Conservation (phyloP, 2,797 vertebrate genomes). For the Nyctalus aviator region DNA sequence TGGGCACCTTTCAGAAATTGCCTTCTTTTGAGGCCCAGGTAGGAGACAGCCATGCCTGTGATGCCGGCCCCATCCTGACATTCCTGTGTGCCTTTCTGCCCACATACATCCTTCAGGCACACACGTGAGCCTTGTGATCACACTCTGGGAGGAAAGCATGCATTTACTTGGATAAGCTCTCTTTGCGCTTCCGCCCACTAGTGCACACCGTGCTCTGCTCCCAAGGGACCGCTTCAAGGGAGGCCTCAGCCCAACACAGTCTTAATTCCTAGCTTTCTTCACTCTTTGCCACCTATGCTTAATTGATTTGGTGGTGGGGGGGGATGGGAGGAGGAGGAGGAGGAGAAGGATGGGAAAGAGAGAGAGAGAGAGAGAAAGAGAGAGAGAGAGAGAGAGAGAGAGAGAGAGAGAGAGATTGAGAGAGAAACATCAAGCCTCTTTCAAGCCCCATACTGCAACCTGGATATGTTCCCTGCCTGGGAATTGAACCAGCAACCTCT, state of each 20-base stretch:
- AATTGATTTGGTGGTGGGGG: not conserved
- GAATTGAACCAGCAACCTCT: not conserved
- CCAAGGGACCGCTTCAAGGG: not conserved
- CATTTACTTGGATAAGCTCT: not conserved
- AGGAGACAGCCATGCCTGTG: not conserved
- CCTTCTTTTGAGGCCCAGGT: not conserved
- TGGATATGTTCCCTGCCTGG: not conserved
- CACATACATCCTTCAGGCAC: not conserved
- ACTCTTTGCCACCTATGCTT: not conserved
- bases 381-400: not conserved
- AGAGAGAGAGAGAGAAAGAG: too few relatives aligned
- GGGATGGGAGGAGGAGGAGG: too few relatives aligned
- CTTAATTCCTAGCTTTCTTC: not conserved
- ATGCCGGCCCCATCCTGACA: not conserved
- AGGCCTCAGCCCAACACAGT: not conserved
- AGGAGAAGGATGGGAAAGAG: too few relatives aligned
- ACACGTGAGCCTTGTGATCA: not conserved
- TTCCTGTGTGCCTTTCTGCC: fast-evolving
- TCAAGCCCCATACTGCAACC: not conserved
- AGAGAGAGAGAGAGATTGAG: not conserved
- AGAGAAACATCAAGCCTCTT: not conserved
- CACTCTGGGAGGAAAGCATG: not conserved
- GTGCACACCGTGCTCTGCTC: not conserved
- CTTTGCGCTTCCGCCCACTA: not conserved
- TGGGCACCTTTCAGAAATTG: not conserved